Conservation (phyloP, 2,113 vertebrate genomes). For the Narcine bancroftii region DNA sequence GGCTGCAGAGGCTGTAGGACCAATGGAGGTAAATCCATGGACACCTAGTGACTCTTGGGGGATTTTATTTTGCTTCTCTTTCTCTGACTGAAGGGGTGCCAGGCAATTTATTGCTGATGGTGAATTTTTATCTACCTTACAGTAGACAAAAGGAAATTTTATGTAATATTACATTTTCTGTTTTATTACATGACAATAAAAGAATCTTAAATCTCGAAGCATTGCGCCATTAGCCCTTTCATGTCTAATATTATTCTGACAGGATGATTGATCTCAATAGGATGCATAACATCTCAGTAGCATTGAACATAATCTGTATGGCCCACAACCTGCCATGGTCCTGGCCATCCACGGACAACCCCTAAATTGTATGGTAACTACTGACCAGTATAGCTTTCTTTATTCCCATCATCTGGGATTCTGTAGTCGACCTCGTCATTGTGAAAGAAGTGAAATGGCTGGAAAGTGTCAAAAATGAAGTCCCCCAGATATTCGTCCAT, state of each 20-base stretch:
- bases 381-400: constrained; percentile 72
- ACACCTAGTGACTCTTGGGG: no score
- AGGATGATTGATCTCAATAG: not conserved
- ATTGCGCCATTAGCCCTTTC: not conserved
- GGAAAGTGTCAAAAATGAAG: constrained; percentile 84
- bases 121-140: no score
- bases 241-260: not conserved
- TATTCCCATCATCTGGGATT: constrained; percentile 65
- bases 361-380: not conserved
- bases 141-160: no score
- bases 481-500: constrained; percentile 94
- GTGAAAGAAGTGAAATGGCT: constrained; percentile 76
- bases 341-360: not conserved
- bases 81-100: no score
- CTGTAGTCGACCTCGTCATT: constrained; percentile 72
- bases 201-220: no score
- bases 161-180: no score
- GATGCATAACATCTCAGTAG: not conserved
- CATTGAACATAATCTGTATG: not conserved
- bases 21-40: no score
- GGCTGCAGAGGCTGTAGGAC: no score
- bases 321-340: no score
- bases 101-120: no score
- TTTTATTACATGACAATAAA: no score
- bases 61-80: no score